phyloP scores from a whole-genome alignment of 2,113 vertebrate genomes.

The Dipodomys merriami region DNA sequence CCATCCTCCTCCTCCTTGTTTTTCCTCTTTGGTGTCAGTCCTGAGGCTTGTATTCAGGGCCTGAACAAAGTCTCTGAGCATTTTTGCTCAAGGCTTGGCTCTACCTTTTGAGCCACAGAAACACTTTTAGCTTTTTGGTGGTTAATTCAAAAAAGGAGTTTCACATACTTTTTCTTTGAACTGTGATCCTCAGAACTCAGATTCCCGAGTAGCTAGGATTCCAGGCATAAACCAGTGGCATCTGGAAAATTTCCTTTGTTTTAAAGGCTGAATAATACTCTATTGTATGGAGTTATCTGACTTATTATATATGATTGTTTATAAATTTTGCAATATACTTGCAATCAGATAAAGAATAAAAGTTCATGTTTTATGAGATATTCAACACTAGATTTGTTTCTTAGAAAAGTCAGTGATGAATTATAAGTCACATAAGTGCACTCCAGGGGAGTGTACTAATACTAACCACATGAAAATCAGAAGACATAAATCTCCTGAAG shows the following conservation, averaged over 20 bases:
- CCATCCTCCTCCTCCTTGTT: no score
- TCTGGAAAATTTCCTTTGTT: background rate
- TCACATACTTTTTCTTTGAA: no score
- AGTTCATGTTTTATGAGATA: slow-evolving; percentile 21
- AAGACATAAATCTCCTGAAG: background rate
- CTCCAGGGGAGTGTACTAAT: background rate
- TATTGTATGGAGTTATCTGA: background rate
- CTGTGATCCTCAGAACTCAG: no score
- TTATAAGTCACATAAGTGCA: background rate
- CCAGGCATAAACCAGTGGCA: no score
- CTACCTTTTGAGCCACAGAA: no score
- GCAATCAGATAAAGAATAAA: background rate
- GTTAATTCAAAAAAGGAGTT: no score
- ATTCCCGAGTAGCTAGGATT: no score
- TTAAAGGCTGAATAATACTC: background rate
- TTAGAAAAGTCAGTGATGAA: background rate
- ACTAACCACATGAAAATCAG: background rate
- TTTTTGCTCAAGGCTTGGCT: no score
- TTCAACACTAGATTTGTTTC: background rate
- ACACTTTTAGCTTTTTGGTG: no score
- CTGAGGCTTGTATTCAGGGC: no score
- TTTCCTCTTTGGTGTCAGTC: no score
- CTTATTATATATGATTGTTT: background rate
- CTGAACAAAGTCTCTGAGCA: no score
- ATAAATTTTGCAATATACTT: background rate